Evolutionary conservation across 2,797 vertebrate genomes (phyloP).

Genomic region (Pteronotus mesoamericanus): DNA sequence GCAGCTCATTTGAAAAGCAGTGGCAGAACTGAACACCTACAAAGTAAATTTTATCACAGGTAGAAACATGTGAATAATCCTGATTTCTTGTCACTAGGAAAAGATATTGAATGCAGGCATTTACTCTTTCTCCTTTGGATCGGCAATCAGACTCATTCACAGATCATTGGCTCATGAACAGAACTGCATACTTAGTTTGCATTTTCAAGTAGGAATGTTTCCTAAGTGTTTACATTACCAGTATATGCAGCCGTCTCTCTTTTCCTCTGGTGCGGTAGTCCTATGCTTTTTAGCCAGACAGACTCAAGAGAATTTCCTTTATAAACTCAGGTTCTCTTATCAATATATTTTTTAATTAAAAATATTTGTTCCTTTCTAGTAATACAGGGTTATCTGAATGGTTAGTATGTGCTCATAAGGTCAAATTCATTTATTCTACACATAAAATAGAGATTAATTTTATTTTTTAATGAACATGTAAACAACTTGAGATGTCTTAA

Average conservation of each 20-base stretch:
- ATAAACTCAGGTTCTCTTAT: neutral
- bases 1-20: neutral
- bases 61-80: neutral
- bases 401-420: neutral
- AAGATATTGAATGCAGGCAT: neutral
- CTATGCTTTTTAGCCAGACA: neutral
- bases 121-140: neutral
- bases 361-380: neutral
- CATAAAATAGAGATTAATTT: neutral
- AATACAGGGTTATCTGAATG: neutral
- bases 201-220: conserved; percentile 24
- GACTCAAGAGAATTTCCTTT: neutral
- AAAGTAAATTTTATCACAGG: conserved; percentile 22
- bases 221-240: neutral
- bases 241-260: neutral
- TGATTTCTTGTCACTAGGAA: conserved; percentile 26
- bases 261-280: neutral
- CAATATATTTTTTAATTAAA: neutral
- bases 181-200: neutral
- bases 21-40: neutral
- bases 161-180: neutral
- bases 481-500: neutral
- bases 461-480: neutral
- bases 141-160: neutral
- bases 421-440: neutral